phyloP scores from a whole-genome alignment of 2,888 invertebrate species.

The Branchellion lobata region DNA sequence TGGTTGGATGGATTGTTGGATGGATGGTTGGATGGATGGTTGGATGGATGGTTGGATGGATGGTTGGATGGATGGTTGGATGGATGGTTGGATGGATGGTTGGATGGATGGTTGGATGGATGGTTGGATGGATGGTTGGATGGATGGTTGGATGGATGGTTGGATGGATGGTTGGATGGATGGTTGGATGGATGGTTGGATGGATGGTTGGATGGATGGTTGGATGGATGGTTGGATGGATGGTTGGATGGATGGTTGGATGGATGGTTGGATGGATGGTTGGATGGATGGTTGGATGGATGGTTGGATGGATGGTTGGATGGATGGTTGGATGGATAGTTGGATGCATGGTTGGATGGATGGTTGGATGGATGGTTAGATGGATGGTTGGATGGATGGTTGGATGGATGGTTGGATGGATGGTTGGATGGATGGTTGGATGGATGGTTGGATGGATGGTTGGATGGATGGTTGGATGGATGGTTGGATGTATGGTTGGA shows the following conservation, averaged over 20 bases:
- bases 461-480: constrained; percentile 38
- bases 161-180: constrained; percentile 2
- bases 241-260: not conserved
- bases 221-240: not conserved
- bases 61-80: constrained; percentile 34
- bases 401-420: constrained; percentile 14
- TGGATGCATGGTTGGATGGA: constrained; percentile 32
- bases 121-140: not conserved
- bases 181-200: not conserved
- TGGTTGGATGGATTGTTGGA: constrained; percentile 19
- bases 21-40: constrained; percentile 31
- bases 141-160: not conserved
- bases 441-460: constrained; percentile 37
- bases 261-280: constrained; percentile 7
- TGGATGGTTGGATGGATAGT: constrained; percentile 24
- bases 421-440: constrained; percentile 28
- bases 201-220: not conserved
- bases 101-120: not conserved
- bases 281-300: constrained; percentile 16
- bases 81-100: constrained; percentile 6
- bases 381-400: not conserved
- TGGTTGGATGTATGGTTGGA: constrained; percentile 21
- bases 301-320: constrained; percentile 2
- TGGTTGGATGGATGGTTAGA: constrained; percentile 26
- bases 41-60: constrained; percentile 36